These are phyloP conservation scores for Spea multiplicata DNA, from an alignment of 2,113 vertebrate genomes.

Conservation along the genomic window DNA sequence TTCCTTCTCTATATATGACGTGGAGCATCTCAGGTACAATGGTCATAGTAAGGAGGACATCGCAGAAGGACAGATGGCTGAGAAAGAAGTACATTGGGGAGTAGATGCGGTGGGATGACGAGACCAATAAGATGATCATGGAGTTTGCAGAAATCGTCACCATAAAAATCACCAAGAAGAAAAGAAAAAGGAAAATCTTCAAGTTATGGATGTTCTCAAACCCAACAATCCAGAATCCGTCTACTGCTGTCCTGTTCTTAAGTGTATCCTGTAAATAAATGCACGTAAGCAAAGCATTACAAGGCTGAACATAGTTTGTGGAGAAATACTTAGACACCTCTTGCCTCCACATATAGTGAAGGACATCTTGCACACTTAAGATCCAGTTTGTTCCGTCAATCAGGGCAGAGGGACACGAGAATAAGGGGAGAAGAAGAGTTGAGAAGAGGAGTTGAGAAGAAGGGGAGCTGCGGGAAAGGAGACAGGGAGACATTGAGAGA, in stretches of 20 bases:
- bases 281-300: too few species aligned
- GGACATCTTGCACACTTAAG: too few species aligned
- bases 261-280: not conserved
- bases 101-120: not conserved
- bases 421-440: too few species aligned
- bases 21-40: constrained; percentile 48
- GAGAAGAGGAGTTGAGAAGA: too few species aligned
- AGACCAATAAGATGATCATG: not conserved
- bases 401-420: too few species aligned
- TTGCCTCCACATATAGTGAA: too few species aligned
- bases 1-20: rapidly evolving
- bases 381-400: too few species aligned
- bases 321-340: too few species aligned
- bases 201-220: not conserved
- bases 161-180: not conserved
- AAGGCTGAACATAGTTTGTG: too few species aligned
- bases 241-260: not conserved
- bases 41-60: not conserved
- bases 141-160: not conserved
- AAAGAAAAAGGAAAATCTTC: not conserved
- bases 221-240: not conserved
- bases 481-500: too few species aligned
- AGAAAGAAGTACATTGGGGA: constrained; percentile 7
- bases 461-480: too few species aligned
- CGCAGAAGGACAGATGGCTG: not conserved